A percentile compares a stretch with the other conserved stretches of the same genome.
Conservation (phyloP, 2,797 vertebrate genomes). For the Propithecus deckenii region DNA sequence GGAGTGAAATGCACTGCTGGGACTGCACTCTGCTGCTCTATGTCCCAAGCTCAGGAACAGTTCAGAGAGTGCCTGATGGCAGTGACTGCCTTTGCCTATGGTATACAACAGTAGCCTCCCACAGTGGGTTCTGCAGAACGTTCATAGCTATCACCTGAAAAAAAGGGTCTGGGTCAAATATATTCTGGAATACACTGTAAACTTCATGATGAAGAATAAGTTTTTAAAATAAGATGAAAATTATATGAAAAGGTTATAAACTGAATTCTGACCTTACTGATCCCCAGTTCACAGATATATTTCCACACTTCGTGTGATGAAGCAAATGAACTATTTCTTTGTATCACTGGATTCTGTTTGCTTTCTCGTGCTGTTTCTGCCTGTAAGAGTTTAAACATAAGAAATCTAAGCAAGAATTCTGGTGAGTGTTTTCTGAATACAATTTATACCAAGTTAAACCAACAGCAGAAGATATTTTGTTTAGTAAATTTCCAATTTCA, state of each 20-base stretch:
- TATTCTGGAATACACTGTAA: not conserved
- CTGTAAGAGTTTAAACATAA: constrained; percentile 79
- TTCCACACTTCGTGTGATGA: constrained; percentile 99
- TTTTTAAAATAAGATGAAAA: constrained; percentile 1
- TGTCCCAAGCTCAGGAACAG: not conserved
- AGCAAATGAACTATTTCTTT: constrained; percentile 96
- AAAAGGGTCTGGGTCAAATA: not conserved
- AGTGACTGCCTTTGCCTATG: not conserved
- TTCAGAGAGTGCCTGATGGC: not conserved
- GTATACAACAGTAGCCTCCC: not conserved
- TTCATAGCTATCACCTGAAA: not conserved
- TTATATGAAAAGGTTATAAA: not conserved
- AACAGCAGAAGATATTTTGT: not conserved
- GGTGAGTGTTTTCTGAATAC: constrained; percentile 1
- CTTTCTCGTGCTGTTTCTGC: constrained; percentile 94
- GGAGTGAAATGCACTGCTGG: not conserved
- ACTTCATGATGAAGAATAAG: not conserved
- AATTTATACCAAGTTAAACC: constrained; percentile 13
- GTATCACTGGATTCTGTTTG: constrained; percentile 97
- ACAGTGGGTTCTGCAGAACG: not conserved
- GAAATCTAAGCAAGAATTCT: constrained; percentile 36
- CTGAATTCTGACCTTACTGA: constrained; percentile 93
- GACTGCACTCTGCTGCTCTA: not conserved
- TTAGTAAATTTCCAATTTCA: not conserved
- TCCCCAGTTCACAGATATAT: constrained; percentile 97